A percentile compares a stretch with the other conserved stretches of the same genome.
phyloP scores from a whole-genome alignment of 2,113 vertebrate species.

The pig (Sus scrofa) region DNA sequence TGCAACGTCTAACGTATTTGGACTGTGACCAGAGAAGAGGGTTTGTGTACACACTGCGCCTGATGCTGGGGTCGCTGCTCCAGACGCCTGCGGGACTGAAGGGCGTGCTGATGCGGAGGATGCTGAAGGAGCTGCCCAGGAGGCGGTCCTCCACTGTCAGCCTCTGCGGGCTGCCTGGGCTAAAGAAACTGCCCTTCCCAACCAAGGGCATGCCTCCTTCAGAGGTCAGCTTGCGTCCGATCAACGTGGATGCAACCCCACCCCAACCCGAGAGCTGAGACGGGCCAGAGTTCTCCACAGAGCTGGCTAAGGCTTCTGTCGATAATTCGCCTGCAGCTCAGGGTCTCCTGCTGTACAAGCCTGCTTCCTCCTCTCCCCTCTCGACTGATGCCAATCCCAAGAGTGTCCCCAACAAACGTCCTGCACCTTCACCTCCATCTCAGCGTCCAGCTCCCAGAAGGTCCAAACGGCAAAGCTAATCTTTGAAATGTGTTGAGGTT shows the following conservation, averaged over 20 bases:
- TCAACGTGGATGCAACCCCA: neutral
- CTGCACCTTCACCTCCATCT: neutral
- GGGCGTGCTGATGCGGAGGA: too few relatives aligned
- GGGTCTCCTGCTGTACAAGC: neutral
- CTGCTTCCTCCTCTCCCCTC: neutral
- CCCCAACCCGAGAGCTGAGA: neutral
- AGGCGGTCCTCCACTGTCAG: fast-evolving
- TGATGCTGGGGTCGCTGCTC: too few relatives aligned
- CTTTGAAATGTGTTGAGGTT: neutral
- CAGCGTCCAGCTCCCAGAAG: neutral
- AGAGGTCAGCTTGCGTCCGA: neutral
- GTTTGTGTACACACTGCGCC: too few relatives aligned
- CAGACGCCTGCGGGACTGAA: neutral
- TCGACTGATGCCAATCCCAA: neutral
- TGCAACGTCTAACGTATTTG: neutral
- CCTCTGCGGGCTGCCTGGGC: neutral
- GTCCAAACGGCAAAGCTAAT: neutral
- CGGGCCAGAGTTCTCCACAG: neutral
- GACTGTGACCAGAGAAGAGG: neutral
- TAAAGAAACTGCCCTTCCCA: neutral
- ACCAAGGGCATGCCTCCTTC: neutral
- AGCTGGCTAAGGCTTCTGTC: fast-evolving
- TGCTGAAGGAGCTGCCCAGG: neutral
- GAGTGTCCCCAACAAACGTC: neutral
- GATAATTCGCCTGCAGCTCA: neutral